Conservation (phyloP, 2,113 vertebrate species). For the Sprattus sprattus region DNA sequence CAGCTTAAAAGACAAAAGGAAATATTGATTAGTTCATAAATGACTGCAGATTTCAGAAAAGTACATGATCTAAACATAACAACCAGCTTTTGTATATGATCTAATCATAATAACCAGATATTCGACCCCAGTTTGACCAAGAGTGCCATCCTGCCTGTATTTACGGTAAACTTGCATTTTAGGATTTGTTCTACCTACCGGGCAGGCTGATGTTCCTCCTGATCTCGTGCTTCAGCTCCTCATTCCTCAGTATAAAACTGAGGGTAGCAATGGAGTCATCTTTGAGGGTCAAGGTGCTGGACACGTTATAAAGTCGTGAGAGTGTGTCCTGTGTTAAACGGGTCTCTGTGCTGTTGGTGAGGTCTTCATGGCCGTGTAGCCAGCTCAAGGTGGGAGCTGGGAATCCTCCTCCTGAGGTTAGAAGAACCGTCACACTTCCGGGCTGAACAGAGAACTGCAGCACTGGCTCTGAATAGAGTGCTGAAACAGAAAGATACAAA, state of each 20-base stretch:
- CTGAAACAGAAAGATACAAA: constrained; percentile 29
- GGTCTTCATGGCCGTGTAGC: constrained; percentile 38
- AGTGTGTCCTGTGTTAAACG: constrained; percentile 24
- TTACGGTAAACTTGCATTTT: neutral
- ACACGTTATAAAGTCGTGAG: constrained; percentile 45
- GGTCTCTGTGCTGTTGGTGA: constrained; percentile 43
- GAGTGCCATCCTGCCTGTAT: neutral
- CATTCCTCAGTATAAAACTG: constrained; percentile 49
- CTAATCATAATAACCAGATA: too few species aligned
- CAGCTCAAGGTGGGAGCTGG: constrained; percentile 49
- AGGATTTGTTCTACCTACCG: constrained; percentile 34
- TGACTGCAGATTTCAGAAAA: too few species aligned
- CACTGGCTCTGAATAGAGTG: constrained; percentile 50
- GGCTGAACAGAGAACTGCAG: constrained; percentile 33
- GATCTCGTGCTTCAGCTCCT: constrained; percentile 44
- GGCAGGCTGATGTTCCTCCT: constrained; percentile 45
- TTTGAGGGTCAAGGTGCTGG: constrained; percentile 39
- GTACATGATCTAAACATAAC: too few species aligned
- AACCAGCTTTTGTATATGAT: too few species aligned
- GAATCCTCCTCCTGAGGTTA: constrained; percentile 50
- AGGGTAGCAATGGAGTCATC: constrained; percentile 33
- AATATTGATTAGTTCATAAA: too few species aligned
- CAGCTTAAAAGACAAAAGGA: neutral
- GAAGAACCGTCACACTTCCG: constrained; percentile 31
- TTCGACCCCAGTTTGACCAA: too few species aligned